phyloP scores from a whole-genome alignment of 2,797 vertebrate genomes.

The Neopelma chrysocephalum region DNA sequence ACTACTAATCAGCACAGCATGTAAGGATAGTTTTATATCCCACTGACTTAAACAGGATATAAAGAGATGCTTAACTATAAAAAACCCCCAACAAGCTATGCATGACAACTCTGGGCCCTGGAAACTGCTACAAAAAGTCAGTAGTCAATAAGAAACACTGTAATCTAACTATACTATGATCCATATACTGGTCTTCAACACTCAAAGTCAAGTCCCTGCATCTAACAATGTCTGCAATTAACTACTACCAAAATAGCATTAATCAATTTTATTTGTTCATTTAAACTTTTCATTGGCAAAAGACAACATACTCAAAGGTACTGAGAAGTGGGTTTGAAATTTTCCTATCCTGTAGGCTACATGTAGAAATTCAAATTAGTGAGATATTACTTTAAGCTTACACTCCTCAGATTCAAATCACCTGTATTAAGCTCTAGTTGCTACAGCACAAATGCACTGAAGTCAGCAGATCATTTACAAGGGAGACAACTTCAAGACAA shows the following conservation, averaged over 20 bases:
- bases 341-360: background rate
- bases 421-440: background rate
- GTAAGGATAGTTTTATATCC: background rate
- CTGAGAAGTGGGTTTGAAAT: background rate
- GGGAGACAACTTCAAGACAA: background rate
- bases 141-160: background rate
- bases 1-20: background rate
- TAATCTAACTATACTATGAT: background rate
- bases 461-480: background rate
- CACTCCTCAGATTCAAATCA: background rate
- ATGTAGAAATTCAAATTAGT: background rate
- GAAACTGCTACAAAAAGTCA: background rate
- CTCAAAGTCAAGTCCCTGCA: background rate
- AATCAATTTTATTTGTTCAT: background rate
- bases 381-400: background rate
- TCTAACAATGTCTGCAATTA: background rate
- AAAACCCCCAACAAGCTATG: background rate
- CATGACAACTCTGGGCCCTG: background rate
- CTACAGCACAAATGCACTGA: background rate
- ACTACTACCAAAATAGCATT: background rate
- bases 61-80: background rate
- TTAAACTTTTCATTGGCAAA: background rate
- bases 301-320: background rate
- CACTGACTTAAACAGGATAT: background rate
- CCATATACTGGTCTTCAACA: background rate